Percentiles rank a stretch among this genome's conserved stretches.
Evolutionary conservation across 2,113 vertebrate genomes (phyloP).

Genomic region (Mungos mungo): DNA sequence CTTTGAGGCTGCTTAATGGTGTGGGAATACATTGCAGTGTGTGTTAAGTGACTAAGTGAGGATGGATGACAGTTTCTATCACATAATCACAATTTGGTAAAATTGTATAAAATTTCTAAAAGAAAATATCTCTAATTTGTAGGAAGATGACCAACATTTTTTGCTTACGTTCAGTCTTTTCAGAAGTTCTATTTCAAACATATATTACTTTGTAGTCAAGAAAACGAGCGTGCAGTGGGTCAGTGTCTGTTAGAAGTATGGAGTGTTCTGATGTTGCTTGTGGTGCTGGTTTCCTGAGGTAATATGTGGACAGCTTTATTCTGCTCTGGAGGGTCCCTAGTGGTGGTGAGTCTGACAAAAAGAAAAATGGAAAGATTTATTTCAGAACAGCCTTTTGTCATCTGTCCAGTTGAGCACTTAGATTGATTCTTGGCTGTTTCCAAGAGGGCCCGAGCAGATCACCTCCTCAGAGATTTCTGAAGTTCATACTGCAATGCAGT

Average conservation of each 20-base stretch:
- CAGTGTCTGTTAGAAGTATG: neutral
- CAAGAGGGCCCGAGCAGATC: neutral
- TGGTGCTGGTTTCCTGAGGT: neutral
- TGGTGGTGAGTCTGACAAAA: conserved; percentile 1
- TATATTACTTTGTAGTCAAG: neutral
- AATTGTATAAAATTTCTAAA: neutral
- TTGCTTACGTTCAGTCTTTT: neutral
- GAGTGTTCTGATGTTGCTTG: neutral
- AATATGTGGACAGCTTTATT: conserved; percentile 1
- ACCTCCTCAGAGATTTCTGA: neutral
- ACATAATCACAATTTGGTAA: neutral
- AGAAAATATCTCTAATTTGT: neutral
- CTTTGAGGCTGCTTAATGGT: neutral
- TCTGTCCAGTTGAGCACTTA: conserved; percentile 36
- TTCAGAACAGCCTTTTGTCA: conserved; percentile 47
- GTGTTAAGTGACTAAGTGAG: neutral
- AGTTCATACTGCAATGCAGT: neutral
- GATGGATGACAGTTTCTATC: neutral
- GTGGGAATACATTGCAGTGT: neutral
- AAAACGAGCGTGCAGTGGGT: neutral
- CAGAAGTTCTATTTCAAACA: neutral
- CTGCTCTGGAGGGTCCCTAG: neutral
- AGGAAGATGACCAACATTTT: neutral
- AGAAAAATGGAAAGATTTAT: conserved; percentile 58
- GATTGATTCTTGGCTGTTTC: conserved; percentile 47